Evolutionary conservation across 2,797 vertebrate genomes (phyloP).

Genomic region (Gymnoscopelus microlampas): DNA sequence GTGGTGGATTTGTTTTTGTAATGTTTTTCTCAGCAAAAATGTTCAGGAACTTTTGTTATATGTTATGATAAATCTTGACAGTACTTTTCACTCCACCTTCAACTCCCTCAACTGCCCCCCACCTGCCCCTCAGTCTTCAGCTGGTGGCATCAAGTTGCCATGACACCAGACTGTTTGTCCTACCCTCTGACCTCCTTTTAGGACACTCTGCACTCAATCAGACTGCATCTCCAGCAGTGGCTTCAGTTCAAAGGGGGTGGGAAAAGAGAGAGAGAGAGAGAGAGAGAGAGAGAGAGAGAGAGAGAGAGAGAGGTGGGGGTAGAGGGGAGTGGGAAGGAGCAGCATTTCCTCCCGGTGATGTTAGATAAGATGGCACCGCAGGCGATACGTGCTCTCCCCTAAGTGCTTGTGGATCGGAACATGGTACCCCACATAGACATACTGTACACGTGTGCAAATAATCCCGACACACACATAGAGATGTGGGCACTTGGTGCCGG

Average conservation of each 20-base stretch:
- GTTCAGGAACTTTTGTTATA: no score
- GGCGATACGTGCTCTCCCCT: constrained; percentile 39
- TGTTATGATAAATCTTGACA: constrained; percentile 24
- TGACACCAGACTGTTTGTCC: constrained; percentile 81
- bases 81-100: constrained; percentile 18
- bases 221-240: constrained; percentile 69
- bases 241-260: constrained; percentile 69
- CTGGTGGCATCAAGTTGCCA: constrained; percentile 75
- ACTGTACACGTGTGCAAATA: no score
- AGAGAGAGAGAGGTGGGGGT: constrained; percentile 36
- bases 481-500: background rate
- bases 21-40: no score
- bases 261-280: background rate
- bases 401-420: constrained; percentile 46
- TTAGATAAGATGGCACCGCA: constrained; percentile 67
- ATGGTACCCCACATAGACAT: background rate
- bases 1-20: no score
- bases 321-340: constrained; percentile 16
- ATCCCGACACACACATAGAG: constrained; percentile 12
- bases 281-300: constrained; percentile 16
- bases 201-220: constrained; percentile 76
- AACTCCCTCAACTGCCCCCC: constrained; percentile 17
- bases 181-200: constrained; percentile 79
- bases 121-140: constrained; percentile 44
- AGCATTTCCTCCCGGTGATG: constrained; percentile 52